Percentiles rank a stretch among this genome's conserved stretches.
These are phyloP conservation scores for Neoniphon sammara DNA, from an alignment of 2,797 vertebrate genomes.

Conservation along the genomic window DNA sequence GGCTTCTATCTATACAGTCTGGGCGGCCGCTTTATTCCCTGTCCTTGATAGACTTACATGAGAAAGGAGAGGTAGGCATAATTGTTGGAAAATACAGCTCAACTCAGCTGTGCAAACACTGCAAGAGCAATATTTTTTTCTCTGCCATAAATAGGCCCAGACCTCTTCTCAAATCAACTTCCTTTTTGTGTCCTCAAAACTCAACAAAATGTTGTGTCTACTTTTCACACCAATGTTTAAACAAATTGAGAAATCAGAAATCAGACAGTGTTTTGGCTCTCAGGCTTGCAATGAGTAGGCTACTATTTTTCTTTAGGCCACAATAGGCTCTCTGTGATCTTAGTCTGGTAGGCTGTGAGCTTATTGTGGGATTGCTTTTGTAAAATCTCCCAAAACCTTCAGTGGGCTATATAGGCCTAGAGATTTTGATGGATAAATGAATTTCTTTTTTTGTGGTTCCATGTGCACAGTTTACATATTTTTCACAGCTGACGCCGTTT, in stretches of 20 bases:
- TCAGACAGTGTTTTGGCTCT: too few species aligned
- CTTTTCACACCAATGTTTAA: neutral
- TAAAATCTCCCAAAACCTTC: neutral
- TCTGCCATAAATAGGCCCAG: constrained; percentile 37
- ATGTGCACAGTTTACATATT: too few species aligned
- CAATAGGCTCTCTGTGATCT: constrained; percentile 2
- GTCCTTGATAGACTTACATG: constrained; percentile 14
- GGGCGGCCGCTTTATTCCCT: constrained; percentile 15
- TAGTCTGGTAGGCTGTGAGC: neutral
- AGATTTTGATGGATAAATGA: neutral
- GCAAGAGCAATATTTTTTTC: constrained; percentile 45
- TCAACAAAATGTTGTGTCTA: neutral
- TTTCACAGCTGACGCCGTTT: too few species aligned
- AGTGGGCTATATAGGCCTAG: neutral
- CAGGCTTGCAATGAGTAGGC: neutral
- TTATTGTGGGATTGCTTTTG: constrained; percentile 22
- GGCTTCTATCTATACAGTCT: neutral
- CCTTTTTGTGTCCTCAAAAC: constrained; percentile 35
- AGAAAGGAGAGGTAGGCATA: constrained; percentile 22
- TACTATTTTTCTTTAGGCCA: neutral
- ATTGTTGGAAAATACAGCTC: constrained; percentile 62
- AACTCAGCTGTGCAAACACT: constrained; percentile 68
- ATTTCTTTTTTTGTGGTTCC: neutral
- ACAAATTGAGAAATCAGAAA: neutral
- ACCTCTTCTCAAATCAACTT: constrained; percentile 46